Conservation (phyloP, 2,888 invertebrate species). For the Melieria omissa region DNA sequence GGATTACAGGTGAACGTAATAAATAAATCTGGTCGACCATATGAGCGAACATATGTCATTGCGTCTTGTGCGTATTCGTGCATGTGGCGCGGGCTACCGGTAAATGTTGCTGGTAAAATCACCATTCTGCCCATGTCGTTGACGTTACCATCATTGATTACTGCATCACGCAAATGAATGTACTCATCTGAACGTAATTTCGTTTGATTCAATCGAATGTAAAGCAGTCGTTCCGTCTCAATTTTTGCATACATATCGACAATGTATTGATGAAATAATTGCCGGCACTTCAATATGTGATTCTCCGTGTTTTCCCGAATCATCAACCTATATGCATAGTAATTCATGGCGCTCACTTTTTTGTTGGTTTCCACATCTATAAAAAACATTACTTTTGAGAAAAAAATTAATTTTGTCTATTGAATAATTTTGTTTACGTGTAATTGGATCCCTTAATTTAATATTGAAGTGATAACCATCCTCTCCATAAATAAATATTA, state of each 20-base stretch:
- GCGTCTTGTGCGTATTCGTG: slow-evolving; percentile 22
- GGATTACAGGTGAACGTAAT: slow-evolving; percentile 26
- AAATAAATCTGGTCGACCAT: slow-evolving; percentile 17
- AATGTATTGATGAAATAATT: slow-evolving; percentile 48
- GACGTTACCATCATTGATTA: slow-evolving; percentile 41
- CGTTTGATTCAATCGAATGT: slow-evolving; percentile 52
- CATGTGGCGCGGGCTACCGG: slow-evolving; percentile 17
- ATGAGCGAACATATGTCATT: slow-evolving; percentile 14
- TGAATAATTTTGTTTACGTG: too few species aligned
- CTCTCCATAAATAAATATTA: too few species aligned
- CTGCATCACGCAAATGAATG: slow-evolving; percentile 58
- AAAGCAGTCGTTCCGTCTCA: slow-evolving; percentile 54
- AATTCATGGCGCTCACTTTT: too few species aligned
- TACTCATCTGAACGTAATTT: slow-evolving; percentile 52
- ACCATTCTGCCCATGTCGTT: slow-evolving; percentile 3
- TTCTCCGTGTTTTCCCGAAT: too few species aligned
- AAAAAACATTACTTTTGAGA: too few species aligned
- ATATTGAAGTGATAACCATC: too few species aligned
- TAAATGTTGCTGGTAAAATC: slow-evolving; percentile 2
- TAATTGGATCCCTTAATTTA: too few species aligned
- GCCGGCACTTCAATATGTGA: slow-evolving; percentile 9
- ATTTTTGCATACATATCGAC: slow-evolving; percentile 60
- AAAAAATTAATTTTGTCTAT: too few species aligned
- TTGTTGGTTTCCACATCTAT: too few species aligned
- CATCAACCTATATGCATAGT: too few species aligned